These are phyloP conservation scores for Oostethus manadensis DNA, from an alignment of 2,113 vertebrate genomes.

Conservation along the genomic window DNA sequence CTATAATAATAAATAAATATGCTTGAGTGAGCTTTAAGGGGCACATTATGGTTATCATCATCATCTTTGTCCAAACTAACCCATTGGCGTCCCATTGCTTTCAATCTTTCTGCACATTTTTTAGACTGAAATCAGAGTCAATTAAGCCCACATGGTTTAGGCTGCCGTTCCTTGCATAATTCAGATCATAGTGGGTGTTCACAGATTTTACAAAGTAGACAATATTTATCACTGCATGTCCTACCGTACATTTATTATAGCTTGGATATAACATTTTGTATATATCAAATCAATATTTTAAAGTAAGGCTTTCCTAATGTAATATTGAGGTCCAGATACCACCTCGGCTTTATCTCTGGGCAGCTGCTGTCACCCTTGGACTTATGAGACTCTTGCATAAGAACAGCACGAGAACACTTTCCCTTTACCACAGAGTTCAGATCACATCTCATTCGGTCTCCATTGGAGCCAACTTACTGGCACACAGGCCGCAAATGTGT, in stretches of 20 bases:
- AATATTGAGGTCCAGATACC: slow-evolving; percentile 27
- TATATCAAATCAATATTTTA: neutral
- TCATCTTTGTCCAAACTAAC: neutral
- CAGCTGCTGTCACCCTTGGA: slow-evolving; percentile 38
- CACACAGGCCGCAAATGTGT: slow-evolving; percentile 35
- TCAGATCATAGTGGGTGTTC: slow-evolving; percentile 8
- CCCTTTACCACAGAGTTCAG: slow-evolving; percentile 46
- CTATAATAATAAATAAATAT: neutral
- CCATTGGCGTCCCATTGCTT: slow-evolving; percentile 18
- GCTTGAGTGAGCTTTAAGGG: neutral
- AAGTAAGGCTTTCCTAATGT: neutral
- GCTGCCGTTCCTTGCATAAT: slow-evolving; percentile 2
- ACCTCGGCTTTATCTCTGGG: slow-evolving; percentile 36
- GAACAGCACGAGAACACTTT: slow-evolving; percentile 52
- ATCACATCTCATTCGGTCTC: slow-evolving; percentile 58
- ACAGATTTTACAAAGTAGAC: slow-evolving; percentile 1
- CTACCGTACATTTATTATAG: too few relatives aligned
- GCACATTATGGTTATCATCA: neutral
- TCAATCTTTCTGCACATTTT: slow-evolving; percentile 8
- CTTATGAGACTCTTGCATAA: slow-evolving; percentile 55
- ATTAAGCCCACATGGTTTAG: slow-evolving; percentile 21
- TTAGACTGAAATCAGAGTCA: slow-evolving; percentile 8
- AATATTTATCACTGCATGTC: neutral
- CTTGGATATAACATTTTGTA: neutral
- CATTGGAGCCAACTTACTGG: slow-evolving; percentile 34